These are phyloP conservation scores for Aphelinus atriplicis DNA, from an alignment of 1,140 invertebrate species.

Conservation along the genomic window DNA sequence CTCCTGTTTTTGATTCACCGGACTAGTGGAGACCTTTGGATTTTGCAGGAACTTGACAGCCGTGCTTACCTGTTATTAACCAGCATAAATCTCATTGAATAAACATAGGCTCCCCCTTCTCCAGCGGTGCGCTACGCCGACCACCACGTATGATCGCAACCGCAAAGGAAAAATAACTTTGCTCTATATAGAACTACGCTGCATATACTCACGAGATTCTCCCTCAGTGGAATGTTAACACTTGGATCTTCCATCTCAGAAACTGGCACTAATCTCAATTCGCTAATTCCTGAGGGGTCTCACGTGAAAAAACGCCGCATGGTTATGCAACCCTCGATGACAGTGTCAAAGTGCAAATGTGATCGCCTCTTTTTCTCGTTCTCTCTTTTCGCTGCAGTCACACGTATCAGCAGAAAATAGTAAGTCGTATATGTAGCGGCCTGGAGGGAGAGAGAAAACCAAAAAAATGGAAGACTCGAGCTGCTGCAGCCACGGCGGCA, in stretches of 20 bases:
- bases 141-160: no score
- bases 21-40: constrained; percentile 79
- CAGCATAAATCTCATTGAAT: neutral
- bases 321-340: constrained; percentile 34
- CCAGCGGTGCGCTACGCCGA: neutral
- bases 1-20: constrained; percentile 78
- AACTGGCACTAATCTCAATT: neutral
- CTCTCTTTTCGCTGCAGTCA: no score
- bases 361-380: neutral
- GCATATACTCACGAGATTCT: constrained; percentile 46
- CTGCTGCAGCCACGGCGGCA: no score
- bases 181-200: neutral
- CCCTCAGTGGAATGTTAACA: constrained; percentile 46
- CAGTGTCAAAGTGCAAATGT: constrained; percentile 1
- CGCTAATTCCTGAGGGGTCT: neutral
- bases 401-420: no score
- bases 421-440: no score
- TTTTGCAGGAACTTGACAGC: constrained; percentile 89
- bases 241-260: constrained; percentile 51
- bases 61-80: constrained; percentile 75
- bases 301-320: constrained; percentile 34
- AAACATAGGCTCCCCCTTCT: neutral
- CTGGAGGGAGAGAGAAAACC: no score
- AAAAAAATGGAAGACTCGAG: no score
- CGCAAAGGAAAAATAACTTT: neutral